Base-by-base conservation (phyloP, 2,113 vertebrate species). In the Dermatemys mawii region DNA sequence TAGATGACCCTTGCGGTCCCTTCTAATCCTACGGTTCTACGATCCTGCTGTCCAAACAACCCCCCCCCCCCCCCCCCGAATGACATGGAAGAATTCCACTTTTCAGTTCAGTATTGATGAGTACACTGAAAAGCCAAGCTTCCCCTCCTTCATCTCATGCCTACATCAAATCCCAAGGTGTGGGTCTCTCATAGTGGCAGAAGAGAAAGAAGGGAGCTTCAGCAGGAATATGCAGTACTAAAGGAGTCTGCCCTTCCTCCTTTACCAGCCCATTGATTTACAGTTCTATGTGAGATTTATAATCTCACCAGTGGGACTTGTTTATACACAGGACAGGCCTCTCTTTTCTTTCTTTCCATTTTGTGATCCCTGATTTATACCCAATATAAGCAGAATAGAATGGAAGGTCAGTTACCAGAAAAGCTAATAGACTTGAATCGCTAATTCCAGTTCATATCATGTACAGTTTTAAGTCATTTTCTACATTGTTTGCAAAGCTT, bases 241-340 rank as follows among this genome's bases (percentile, higher is more conserved):
- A 53, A 38, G 0, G 1, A 9, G 53, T 6, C 29, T 6, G 7
- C 0, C 0, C 41, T 83, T 27, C 8, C 14, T 81, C 16, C 3
- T 6, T 14, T 0, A 0, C 4, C 81, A 44, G 3, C 8, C 9
- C 12, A 29, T 88, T 46, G 50, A 21, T 35, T 89, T 29, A 48
- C 0, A 0, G n/a, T 24, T 11, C 1, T 0, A 16, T 38, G 16
- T 12, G 24, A 44, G 51, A 91, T 17, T 60, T 79, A 51, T 73
- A 12, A 51, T 80, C 22, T 13, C 49, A 46, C n/a, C 2, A 44
- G 32, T 53, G 84, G 21, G n/a, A 3, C 6, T 84, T 21, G 76
- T 70, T 89, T 86, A 86, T 12, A 57, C 13, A 73, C 22, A 67
- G 1, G 35, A 38, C n/a, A 38, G 35, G 35, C 35, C 17, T 67